These are phyloP conservation scores for Sinosuthora webbiana DNA, from an alignment of 2,113 vertebrate genomes.

Conservation along the genomic window DNA sequence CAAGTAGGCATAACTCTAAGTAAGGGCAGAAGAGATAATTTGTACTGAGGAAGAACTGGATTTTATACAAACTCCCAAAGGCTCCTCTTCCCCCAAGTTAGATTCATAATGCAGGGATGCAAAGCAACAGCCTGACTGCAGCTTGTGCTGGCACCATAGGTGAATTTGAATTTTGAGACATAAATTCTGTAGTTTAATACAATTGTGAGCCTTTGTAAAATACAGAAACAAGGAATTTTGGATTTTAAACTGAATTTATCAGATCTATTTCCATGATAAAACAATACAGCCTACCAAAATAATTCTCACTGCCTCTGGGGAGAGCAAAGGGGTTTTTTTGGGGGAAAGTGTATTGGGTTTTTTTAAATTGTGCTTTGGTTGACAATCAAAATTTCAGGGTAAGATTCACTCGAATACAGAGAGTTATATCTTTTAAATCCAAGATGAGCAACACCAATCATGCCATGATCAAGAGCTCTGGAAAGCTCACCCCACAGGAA, in stretches of 20 bases:
- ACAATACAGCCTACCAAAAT: neutral
- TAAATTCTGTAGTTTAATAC: neutral
- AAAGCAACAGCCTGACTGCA: neutral
- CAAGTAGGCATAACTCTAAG: neutral
- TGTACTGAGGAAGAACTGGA: neutral
- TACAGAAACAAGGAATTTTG: neutral
- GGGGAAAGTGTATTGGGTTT: accelerated
- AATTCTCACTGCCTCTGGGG: neutral
- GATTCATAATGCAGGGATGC: neutral
- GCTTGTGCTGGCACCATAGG: neutral
- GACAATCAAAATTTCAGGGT: neutral
- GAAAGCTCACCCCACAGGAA: neutral
- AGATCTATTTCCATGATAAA: neutral
- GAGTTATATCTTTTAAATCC: neutral
- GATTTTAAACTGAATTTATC: neutral
- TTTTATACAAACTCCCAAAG: neutral
- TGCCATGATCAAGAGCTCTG: accelerated
- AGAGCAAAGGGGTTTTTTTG: accelerated
- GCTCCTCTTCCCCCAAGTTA: neutral
- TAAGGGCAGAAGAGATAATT: neutral
- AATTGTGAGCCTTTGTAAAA: neutral
- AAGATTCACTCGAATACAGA: neutral
- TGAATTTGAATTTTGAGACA: neutral
- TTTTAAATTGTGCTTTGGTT: neutral
- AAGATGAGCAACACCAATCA: neutral